Evolutionary conservation across 2,888 invertebrate genomes (phyloP).

Genomic region (Leucania comma): DNA sequence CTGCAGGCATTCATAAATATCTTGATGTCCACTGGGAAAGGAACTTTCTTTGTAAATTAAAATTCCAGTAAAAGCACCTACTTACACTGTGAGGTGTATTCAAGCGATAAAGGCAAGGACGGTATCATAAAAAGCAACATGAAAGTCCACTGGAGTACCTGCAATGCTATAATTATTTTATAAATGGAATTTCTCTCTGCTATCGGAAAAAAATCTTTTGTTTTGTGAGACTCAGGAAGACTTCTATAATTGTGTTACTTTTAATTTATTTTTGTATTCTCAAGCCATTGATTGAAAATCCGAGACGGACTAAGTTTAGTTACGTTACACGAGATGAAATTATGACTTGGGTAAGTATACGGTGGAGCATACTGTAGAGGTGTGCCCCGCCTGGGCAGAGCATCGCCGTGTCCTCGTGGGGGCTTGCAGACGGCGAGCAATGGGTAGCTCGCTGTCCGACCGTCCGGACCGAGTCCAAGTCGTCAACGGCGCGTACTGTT

Average conservation of each 20-base stretch:
- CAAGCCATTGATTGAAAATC: conserved; percentile 11
- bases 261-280: conserved; percentile 15
- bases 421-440: too few species aligned
- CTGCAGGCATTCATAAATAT: conserved; percentile 35
- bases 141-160: background rate
- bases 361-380: too few species aligned
- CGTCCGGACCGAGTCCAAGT: too few species aligned
- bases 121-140: conserved; percentile 4
- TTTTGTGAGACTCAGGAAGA: conserved; percentile 2
- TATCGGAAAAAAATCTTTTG: background rate
- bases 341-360: too few species aligned
- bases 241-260: conserved; percentile 18
- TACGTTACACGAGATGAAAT: background rate
- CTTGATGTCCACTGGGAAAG: background rate
- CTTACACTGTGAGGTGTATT: background rate
- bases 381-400: too few species aligned
- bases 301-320: background rate
- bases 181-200: conserved; percentile 6
- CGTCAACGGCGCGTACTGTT: too few species aligned
- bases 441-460: too few species aligned
- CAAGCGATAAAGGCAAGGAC: background rate
- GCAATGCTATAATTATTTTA: conserved; percentile 21
- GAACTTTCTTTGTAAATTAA: background rate
- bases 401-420: too few species aligned
- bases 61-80: background rate